A percentile compares a stretch with the other conserved stretches of the same genome.
These are phyloP conservation scores for Rousettus leschenaultii DNA, from an alignment of 2,113 vertebrate species.

Conservation along the genomic window DNA sequence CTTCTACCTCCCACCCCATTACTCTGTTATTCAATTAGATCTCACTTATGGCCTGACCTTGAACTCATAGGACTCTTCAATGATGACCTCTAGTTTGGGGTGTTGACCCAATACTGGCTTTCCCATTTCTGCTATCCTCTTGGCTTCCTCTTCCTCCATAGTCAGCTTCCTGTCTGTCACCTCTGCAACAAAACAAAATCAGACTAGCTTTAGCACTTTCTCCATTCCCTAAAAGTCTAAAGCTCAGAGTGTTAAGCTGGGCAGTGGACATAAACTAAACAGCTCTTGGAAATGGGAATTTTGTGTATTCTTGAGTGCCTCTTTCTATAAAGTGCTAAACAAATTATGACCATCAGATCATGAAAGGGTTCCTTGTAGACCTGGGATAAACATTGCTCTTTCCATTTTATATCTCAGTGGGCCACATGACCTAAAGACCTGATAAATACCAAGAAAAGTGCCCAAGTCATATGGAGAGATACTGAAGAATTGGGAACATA, in stretches of 20 bases:
- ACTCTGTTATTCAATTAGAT: neutral
- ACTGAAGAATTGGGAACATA: neutral
- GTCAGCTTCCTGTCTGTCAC: constrained; percentile 92
- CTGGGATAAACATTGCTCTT: neutral
- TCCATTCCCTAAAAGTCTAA: neutral
- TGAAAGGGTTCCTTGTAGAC: neutral
- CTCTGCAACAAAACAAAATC: constrained; percentile 83
- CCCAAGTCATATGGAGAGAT: neutral
- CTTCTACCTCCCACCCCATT: neutral
- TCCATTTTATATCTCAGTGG: neutral
- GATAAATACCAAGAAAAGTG: neutral
- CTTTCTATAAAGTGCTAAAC: neutral
- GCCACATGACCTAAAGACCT: neutral
- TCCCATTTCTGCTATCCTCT: constrained; percentile 98
- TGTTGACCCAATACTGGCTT: constrained; percentile 95
- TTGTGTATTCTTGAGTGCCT: neutral
- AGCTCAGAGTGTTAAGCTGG: neutral
- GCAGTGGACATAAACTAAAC: neutral
- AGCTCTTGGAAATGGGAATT: neutral
- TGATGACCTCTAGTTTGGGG: constrained; percentile 96
- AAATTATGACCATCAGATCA: neutral
- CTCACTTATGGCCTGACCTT: constrained; percentile 86
- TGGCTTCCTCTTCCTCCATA: constrained; percentile 94
- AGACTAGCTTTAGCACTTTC: constrained; percentile 53
- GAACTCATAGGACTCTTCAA: constrained; percentile 99